These are phyloP conservation scores for Mantis religiosa DNA, from an alignment of 2,888 invertebrate genomes.

Conservation along the genomic window DNA sequence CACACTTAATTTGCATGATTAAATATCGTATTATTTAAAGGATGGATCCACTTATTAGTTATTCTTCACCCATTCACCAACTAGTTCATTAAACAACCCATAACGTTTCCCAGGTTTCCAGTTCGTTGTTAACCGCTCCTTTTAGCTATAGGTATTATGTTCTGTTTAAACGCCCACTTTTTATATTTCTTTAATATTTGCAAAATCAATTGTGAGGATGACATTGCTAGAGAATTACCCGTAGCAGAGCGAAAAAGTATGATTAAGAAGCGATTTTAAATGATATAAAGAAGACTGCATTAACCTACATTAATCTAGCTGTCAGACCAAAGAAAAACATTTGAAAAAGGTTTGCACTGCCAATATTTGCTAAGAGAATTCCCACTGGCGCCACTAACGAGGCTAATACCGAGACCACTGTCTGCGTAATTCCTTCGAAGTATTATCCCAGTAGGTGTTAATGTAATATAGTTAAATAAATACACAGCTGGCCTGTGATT, in stretches of 20 bases:
- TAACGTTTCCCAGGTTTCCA: no score
- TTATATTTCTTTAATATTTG: background rate
- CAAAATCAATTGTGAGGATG: background rate
- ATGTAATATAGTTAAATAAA: no score
- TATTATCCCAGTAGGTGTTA: no score
- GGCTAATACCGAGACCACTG: no score
- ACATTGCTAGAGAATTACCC: background rate
- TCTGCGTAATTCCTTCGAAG: no score
- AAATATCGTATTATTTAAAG: no score
- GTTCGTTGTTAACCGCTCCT: no score
- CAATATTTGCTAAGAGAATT: background rate
- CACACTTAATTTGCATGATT: no score
- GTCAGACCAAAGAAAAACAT: background rate
- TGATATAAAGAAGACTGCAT: background rate
- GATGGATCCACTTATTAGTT: no score
- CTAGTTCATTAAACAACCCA: no score
- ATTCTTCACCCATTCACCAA: no score
- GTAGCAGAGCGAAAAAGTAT: background rate
- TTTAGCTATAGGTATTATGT: background rate
- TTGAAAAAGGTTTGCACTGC: background rate
- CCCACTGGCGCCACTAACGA: background rate
- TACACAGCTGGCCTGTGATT: no score
- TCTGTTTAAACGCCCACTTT: background rate
- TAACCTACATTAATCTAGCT: background rate
- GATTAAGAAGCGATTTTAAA: background rate